Conservation (phyloP, 1,140 invertebrate species). For the Gonioctena quinquepunctata region DNA sequence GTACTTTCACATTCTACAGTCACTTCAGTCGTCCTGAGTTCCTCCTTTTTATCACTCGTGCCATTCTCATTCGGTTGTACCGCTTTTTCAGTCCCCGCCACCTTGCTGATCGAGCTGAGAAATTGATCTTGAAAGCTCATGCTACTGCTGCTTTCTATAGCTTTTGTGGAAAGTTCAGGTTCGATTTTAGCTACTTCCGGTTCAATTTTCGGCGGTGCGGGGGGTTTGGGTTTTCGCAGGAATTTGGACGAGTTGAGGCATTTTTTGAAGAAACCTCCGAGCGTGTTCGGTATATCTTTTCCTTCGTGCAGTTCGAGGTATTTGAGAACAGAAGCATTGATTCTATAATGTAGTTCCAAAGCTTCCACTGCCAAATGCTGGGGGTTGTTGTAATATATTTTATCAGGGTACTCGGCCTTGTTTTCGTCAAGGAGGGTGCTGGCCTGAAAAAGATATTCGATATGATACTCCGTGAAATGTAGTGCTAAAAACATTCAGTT, state of each 20-base stretch:
- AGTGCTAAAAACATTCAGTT: no score
- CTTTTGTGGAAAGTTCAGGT: neutral
- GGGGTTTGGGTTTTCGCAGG: neutral
- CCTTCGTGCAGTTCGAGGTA: slow-evolving; percentile 72
- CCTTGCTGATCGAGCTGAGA: slow-evolving; percentile 22
- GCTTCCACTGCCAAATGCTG: slow-evolving; percentile 86
- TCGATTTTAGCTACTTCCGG: neutral
- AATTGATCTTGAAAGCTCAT: slow-evolving; percentile 34
- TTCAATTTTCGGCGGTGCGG: neutral
- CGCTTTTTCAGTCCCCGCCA: neutral
- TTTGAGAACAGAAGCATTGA: slow-evolving; percentile 85
- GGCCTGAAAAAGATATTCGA: slow-evolving; percentile 61
- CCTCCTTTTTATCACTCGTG: slow-evolving; percentile 15
- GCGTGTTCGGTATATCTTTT: slow-evolving; percentile 48
- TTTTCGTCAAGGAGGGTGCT: slow-evolving; percentile 76
- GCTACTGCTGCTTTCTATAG: neutral
- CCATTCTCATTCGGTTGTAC: slow-evolving; percentile 1
- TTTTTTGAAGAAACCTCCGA: slow-evolving; percentile 52
- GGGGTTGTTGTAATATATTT: slow-evolving; percentile 83
- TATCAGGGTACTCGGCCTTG: slow-evolving; percentile 81
- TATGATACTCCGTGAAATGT: no score
- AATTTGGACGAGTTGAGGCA: slow-evolving; percentile 31
- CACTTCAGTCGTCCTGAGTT: no score
- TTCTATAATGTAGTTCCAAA: slow-evolving; percentile 81
- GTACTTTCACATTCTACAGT: no score